Evolutionary conservation across 2,888 invertebrate genomes (phyloP), one percentile per base, ranked within the genome.

Genomic region (Microplitis manilae): DNA sequence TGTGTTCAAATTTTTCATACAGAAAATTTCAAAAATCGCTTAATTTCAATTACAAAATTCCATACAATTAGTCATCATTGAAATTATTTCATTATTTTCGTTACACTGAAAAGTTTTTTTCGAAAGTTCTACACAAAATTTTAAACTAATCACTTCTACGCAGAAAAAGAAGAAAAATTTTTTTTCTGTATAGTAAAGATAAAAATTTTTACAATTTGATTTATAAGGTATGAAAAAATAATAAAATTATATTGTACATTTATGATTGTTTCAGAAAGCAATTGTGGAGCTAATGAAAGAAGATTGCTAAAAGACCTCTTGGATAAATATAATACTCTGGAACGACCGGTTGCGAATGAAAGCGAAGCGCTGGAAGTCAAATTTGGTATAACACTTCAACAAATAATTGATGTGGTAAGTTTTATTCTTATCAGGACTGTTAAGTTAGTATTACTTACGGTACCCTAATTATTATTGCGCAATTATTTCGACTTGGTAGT

Each of bases 361-460:
- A 96, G 96, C 86, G 96, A 96, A 87, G 95, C 97, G 73, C 92
- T 97, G 83, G 95, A 96, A 92, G 96, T 97, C 86, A 96, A 94
- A 90, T 97, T 97, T 91, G 97, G 97, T 86, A 94, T 97, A 90
- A 97, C 97, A 80, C 91, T 97, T 86, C 96, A 96, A 91, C 97
- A 97, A 91, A 97, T 97, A 90, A 97, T 97, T 90, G 97, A 97
- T 91, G 97, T 97, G 95, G 97, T 97, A 91, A 95, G 96, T 94
- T 84, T 81, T 75, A 60, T 60, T 86, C 84, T 88, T 77, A 79
- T 69, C 60, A 8, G 7, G 59, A 59, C 61, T 38, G 5, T 6
- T 59, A 60, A 9, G 61, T 30, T 13, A 68, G n/a, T 30, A 15
- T 40, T 15, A 38, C 39, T 67, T 39, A 20, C 41, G 40, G n/a